Conservation (phyloP, 2,888 invertebrate species). For the Penaeus monodon region DNA sequence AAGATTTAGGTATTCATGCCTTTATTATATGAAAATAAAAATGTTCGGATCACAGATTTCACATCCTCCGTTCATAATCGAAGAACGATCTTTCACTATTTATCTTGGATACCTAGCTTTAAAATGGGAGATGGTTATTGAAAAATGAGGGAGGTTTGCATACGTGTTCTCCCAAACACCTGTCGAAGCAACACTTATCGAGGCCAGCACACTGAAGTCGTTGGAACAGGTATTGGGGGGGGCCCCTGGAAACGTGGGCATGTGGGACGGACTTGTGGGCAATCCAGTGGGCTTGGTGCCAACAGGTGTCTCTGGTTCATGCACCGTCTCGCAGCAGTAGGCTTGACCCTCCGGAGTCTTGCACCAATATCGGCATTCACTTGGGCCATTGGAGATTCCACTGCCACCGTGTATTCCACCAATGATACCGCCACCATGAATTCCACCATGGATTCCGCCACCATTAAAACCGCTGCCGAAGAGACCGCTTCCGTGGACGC, state of each 20-base stretch:
- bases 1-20: too few species aligned
- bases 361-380: conserved; percentile 26
- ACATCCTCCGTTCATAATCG: too few species aligned
- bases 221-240: conserved; percentile 27
- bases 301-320: conserved; percentile 2
- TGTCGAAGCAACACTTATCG: conserved; percentile 35
- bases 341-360: conserved; percentile 19
- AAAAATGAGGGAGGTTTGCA: conserved; percentile 21
- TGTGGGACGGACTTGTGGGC: conserved; percentile 22
- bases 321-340: conserved; percentile 29
- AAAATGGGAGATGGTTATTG: too few species aligned
- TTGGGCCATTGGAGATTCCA: too few species aligned
- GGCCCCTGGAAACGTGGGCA: conserved; percentile 7
- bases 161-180: conserved; percentile 11
- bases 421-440: too few species aligned
- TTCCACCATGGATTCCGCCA: conserved; percentile 9
- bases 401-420: too few species aligned
- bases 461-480: too few species aligned
- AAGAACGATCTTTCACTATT: too few species aligned
- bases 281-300: conserved; percentile 1
- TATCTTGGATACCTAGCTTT: too few species aligned
- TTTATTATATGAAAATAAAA: too few species aligned
- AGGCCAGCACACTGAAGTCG: conserved; percentile 15
- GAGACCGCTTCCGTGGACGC: too few species aligned
- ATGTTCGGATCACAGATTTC: too few species aligned